Evolutionary conservation across 1,140 invertebrate species (phyloP), one percentile per base, ranked within the genome.

Genomic region (Galleria mellonella): DNA sequence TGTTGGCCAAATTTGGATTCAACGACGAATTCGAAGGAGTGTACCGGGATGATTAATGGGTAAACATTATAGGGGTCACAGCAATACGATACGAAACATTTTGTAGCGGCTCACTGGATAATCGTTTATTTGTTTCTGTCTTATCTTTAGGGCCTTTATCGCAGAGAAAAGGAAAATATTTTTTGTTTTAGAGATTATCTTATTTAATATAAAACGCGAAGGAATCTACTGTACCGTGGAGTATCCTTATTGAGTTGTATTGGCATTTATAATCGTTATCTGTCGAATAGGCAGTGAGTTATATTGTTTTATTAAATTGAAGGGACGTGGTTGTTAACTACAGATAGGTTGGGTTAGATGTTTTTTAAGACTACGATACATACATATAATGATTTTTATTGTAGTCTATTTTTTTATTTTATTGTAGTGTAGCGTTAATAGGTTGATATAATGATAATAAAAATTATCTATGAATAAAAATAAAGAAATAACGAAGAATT

Each of bases 11-110:
- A 69, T 61, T 63, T 55, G 56, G 43, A 23, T 23, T 6, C 17
- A 23, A 23, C 45, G 35, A 52, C 54, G 55, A 66, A 37, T 37
- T 37, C 35, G 35, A 61, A 58, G 61, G 59, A 51, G 55, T 55
- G 48, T 40, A 49, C 44, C 47, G 38, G 46, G 56, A 76, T 76
- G 72, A 79, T 76, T 71, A 72, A 79, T 71, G 63, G 47, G 53
- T 43, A 36, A 59, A 44, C 56, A 63, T 69, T 62, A 66, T 51
- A 37, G 41, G 58, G 62, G 59, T 54, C 52, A 55, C 40, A 36
- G 49, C 43, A 51, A 27, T 55, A 54, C 50, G 49, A 62, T 40
- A 55, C 43, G 53, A 64, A 62, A 72, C 57, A 69, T 62, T 68
- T 61, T 57, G 54, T 65, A 67, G 58, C 67, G 58, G 45, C 59